These are phyloP conservation scores for Rhodeus uyekii DNA, from an alignment of 2,797 vertebrate species.

Conservation along the genomic window DNA sequence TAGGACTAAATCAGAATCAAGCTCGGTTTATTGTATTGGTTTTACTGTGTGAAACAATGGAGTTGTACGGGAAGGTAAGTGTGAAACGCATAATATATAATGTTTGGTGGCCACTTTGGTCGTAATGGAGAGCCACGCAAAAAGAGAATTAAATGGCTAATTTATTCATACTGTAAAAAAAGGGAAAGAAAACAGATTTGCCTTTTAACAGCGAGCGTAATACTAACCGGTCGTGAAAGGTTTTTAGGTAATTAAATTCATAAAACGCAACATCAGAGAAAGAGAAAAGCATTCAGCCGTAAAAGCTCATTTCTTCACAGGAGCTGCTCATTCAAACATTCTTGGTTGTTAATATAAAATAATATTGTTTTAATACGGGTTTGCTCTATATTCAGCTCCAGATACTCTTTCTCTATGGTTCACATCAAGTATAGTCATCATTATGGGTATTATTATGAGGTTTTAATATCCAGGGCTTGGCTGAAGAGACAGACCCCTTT, in stretches of 20 bases:
- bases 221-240: background rate
- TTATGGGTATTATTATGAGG: background rate
- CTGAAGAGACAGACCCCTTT: constrained; percentile 11
- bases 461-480: background rate
- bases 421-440: background rate
- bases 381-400: background rate
- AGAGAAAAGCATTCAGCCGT: background rate
- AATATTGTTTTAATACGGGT: background rate
- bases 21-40: background rate
- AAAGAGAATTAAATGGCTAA: background rate
- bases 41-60: constrained; percentile 69
- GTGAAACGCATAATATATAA: background rate
- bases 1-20: constrained; percentile 15
- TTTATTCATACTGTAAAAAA: background rate
- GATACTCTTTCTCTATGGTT: background rate
- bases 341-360: background rate
- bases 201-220: background rate
- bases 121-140: background rate
- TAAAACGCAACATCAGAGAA: constrained; percentile 28
- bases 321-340: constrained; percentile 1
- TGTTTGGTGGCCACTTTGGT: background rate
- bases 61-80: constrained; percentile 89
- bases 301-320: constrained; percentile 12
- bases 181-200: background rate
- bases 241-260: background rate